Evolutionary conservation across 2,113 vertebrate species (phyloP), one percentile per base, ranked within the genome.

Genomic region (Brachypteracias leptosomus): DNA sequence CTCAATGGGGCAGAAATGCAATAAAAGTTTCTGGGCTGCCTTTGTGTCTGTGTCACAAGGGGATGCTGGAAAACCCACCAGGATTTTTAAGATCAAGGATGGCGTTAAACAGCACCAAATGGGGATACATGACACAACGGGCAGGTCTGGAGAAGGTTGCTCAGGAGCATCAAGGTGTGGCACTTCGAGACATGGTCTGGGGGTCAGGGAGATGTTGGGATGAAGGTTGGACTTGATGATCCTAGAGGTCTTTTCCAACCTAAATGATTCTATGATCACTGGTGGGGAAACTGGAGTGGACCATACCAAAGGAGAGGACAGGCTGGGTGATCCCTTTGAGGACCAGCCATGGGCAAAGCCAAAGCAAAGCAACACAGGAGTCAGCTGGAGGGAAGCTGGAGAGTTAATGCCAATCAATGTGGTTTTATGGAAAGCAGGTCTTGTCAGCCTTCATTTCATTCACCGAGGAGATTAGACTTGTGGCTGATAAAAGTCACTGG

Each of bases 361-460:
- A 44, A n/a, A 67, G 47, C 29, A 78, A 67, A 63, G 12, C 1
- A 25, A 70, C 76, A 11, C 36, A 36, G 33, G 42, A 75, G 21
- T 20, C 38, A 67, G 14, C 2, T 82, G 87, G 73, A 92, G 66
- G 57, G 55, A 80, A 80, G 40, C 6, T n/a, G 35, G 42, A 81
- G 59, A 76, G 78, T 82, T 82, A 78, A 31, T 24, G 35, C 20
- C 36, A 59, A 72, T 75, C 73, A 46, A 6, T 46, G 36, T 11
- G 20, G 57, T 31, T 88, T 85, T 62, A 74, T 75, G 66, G 62
- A 68, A 89, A 87, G 78, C 38, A 25, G 61, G 21, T 85, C 66
- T 85, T 89, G 66, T 61, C 81, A 82, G 70, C 61, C 70, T 87
- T 85, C 62, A 29, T 75, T 91, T 75, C 77, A 40, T 44, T 85